Conservation (phyloP, 1,140 invertebrate species). For the Harlomillsia oculata region DNA sequence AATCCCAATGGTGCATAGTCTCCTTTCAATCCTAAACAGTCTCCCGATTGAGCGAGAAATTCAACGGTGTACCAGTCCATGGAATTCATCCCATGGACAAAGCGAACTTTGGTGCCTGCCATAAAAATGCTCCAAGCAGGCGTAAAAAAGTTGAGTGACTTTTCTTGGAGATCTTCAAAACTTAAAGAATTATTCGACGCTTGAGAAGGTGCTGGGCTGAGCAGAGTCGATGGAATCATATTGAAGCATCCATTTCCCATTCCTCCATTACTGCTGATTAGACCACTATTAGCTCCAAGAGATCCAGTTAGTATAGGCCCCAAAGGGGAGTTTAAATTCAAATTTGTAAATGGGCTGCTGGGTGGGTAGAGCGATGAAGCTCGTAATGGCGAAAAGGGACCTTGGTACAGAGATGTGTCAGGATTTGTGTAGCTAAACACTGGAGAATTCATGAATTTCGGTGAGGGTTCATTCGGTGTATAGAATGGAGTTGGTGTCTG, state of each 20-base stretch:
- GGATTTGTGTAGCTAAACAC: conserved; percentile 34
- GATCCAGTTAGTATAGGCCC: conserved; percentile 9
- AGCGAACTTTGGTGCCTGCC: conserved; percentile 36
- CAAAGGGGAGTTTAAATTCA: conserved; percentile 28
- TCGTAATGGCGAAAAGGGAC: conserved; percentile 33
- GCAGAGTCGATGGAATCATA: conserved; percentile 37
- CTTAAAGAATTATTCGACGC: conserved; percentile 40
- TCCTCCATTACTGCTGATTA: not conserved
- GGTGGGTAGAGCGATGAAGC: conserved; percentile 25
- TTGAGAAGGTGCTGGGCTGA: conserved; percentile 38
- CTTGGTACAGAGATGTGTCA: conserved; percentile 33
- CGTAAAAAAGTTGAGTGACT: conserved; percentile 25
- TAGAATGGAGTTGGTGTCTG: conserved; percentile 33
- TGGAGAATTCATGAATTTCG: conserved; percentile 35
- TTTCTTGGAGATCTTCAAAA: conserved; percentile 37
- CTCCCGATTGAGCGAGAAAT: conserved; percentile 23
- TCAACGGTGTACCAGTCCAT: conserved; percentile 32
- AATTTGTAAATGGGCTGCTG: conserved; percentile 31
- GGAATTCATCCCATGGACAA: conserved; percentile 32
- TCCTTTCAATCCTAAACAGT: conserved; percentile 28
- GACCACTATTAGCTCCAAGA: not conserved
- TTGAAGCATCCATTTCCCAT: conserved; percentile 15
- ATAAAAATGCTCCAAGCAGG: conserved; percentile 38
- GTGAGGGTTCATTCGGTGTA: conserved; percentile 34
- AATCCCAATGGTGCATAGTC: conserved; percentile 36